A percentile compares a stretch with the other conserved stretches of the same genome.
Conservation (phyloP, 2,113 vertebrate species). For the Pomatostomus ruficeps region DNA sequence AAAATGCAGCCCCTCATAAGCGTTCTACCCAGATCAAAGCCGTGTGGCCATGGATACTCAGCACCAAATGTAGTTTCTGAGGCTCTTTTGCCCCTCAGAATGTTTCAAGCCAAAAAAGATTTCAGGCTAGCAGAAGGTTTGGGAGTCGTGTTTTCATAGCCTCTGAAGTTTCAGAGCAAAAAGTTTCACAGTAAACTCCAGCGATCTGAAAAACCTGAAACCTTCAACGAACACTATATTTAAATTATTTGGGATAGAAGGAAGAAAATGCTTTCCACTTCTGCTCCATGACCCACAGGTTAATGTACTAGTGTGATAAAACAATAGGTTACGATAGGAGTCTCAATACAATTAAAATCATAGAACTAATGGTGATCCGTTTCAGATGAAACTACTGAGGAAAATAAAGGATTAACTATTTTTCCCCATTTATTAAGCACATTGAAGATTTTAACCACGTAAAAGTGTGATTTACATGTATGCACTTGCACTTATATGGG, state of each 20-base stretch:
- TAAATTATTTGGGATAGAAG: conserved; percentile 46
- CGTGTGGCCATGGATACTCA: neutral
- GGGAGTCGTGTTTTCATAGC: neutral
- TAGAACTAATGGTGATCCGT: conserved; percentile 46
- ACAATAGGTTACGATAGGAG: conserved; percentile 25
- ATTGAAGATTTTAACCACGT: neutral
- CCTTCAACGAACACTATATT: neutral
- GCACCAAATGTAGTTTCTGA: conserved; percentile 36
- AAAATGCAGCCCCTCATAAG: neutral
- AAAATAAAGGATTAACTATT: conserved; percentile 54
- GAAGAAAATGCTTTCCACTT: conserved; percentile 36
- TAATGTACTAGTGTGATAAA: conserved; percentile 59
- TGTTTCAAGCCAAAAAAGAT: conserved; percentile 16
- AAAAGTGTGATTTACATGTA: neutral
- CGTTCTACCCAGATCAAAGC: conserved; percentile 53
- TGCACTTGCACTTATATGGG: neutral
- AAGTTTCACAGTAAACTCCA: neutral
- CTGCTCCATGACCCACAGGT: neutral
- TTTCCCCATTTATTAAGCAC: neutral
- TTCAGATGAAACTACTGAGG: conserved; percentile 49
- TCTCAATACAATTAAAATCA: conserved; percentile 57
- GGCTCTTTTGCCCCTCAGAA: conserved; percentile 16
- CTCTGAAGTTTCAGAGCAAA: neutral
- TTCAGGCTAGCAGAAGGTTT: neutral
- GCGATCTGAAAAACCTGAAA: conserved; percentile 29